Percentiles rank a stretch among this genome's conserved stretches.
phyloP scores from a whole-genome alignment of 2,113 vertebrate species.

The Sminthopsis crassicaudata region DNA sequence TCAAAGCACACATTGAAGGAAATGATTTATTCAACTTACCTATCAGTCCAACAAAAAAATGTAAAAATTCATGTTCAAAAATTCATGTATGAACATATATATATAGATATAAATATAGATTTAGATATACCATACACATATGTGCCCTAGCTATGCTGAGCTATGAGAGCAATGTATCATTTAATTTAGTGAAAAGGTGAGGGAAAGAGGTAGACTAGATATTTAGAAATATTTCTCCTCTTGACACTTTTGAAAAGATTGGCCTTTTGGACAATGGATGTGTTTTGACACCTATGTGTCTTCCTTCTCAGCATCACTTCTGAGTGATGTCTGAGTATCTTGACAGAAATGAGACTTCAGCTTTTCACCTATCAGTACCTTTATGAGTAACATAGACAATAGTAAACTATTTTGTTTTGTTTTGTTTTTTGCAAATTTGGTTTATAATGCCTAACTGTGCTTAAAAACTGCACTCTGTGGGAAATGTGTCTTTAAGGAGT shows the following conservation, averaged over 20 bases:
- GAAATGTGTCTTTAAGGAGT: conserved; percentile 14
- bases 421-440: conserved; percentile 39
- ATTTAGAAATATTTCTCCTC: conserved; percentile 61
- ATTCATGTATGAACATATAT: not conserved
- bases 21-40: not conserved
- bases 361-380: conserved; percentile 12
- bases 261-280: conserved; percentile 15
- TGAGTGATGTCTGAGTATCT: conserved; percentile 47
- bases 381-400: conserved; percentile 11
- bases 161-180: not conserved
- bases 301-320: conserved; percentile 43
- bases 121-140: not conserved
- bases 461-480: conserved; percentile 19
- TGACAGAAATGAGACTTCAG: conserved; percentile 48
- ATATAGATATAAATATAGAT: too few species aligned
- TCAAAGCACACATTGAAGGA: not conserved
- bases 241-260: conserved; percentile 61
- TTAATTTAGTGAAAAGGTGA: conserved; percentile 44
- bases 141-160: not conserved
- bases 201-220: conserved; percentile 29
- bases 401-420: not conserved
- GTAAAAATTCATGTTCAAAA: not conserved
- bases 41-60: not conserved
- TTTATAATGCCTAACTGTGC: conserved; percentile 5
- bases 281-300: conserved; percentile 63